Evolutionary conservation across 2,113 vertebrate species (phyloP).

Genomic region (Xenopus tropicalis): UCB_Xtro_10.0 CM004443.2:105532501-105533000

Average conservation of each 20-base stretch:
- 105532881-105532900: too few species aligned
- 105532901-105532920: too few species aligned
- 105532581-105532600: conserved; percentile 90
- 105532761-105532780: conserved; percentile 88
- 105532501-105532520: too few species aligned
- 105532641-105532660: conserved; percentile 87
- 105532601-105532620: conserved; percentile 92
- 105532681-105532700: conserved; percentile 95
- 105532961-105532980: too few species aligned
- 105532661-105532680: conserved; percentile 82
- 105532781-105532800: conserved; percentile 43
- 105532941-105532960: too few species aligned
- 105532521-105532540: conserved; percentile 64
- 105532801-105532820: conserved; percentile 82
- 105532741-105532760: conserved; percentile 80
- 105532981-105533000: too few species aligned
- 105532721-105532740: conserved; percentile 88
- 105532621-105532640: conserved; percentile 89
- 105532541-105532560: conserved; percentile 96
- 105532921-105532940: too few species aligned
- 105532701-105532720: conserved; percentile 83
- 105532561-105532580: conserved; percentile 89
- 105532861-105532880: too few species aligned
- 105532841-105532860: background rate
- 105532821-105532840: conserved; percentile 93